Conservation (phyloP, 2,113 vertebrate species). For the Leucopsar rothschildi region DNA sequence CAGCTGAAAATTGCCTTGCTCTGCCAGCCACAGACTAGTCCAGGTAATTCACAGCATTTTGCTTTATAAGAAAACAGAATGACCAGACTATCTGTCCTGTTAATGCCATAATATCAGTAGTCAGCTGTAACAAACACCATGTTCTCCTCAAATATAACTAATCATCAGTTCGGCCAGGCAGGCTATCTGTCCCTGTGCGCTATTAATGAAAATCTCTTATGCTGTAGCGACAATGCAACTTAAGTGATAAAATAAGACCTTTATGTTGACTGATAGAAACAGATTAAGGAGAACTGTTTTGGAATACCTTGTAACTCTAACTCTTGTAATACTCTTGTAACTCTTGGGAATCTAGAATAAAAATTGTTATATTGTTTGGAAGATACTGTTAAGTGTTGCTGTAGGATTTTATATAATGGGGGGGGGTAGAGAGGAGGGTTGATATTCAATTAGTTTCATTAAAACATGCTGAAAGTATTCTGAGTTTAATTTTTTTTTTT, state of each 20-base stretch:
- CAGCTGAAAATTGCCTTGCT: not conserved
- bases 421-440: rapidly evolving
- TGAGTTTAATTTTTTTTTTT: not conserved
- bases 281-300: not conserved
- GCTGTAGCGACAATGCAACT: not conserved
- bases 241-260: not conserved
- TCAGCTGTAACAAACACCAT: not conserved
- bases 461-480: not conserved
- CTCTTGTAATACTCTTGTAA: too few species aligned
- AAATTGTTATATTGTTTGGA: not conserved
- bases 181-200: not conserved
- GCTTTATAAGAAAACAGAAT: not conserved
- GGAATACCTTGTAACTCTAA: not conserved
- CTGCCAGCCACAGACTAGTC: not conserved
- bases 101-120: not conserved
- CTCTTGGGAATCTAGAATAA: not conserved
- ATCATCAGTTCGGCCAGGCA: not conserved
- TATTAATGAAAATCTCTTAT: not conserved
- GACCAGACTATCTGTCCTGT: not conserved
- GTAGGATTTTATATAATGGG: not conserved
- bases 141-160: not conserved
- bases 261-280: not conserved
- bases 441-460: not conserved
- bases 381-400: not conserved
- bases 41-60: not conserved